These are phyloP conservation scores for Columba janthina DNA, from an alignment of 2,113 vertebrate species.

Conservation along the genomic window DNA sequence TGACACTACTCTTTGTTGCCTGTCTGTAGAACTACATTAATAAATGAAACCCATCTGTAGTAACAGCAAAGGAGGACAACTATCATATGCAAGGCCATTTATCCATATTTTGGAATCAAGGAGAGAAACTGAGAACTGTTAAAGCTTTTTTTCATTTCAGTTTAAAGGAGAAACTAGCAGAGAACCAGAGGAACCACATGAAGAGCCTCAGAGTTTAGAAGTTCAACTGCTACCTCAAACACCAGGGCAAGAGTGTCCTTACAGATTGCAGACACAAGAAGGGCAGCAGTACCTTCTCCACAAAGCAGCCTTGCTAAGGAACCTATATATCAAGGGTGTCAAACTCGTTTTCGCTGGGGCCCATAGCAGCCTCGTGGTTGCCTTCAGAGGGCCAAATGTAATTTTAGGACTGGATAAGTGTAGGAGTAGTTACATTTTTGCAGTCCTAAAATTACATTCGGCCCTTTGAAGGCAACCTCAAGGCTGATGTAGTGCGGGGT, in stretches of 20 bases:
- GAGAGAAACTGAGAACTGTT: background rate
- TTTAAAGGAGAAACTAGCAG: background rate
- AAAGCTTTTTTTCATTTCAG: background rate
- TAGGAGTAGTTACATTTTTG: no score
- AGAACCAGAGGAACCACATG: background rate
- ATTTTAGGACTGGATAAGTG: no score
- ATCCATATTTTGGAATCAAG: background rate
- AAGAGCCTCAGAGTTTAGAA: background rate
- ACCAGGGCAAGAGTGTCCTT: accelerated
- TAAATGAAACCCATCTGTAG: background rate
- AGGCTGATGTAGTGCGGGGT: no score
- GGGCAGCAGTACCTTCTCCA: background rate
- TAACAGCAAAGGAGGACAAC: background rate
- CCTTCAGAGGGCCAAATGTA: no score
- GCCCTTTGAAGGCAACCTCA: no score
- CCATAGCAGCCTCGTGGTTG: no score
- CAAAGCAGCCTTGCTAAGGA: background rate
- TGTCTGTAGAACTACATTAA: background rate
- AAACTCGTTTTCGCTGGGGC: no score
- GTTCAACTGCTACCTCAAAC: background rate
- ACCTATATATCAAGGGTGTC: background rate
- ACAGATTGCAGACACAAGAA: background rate
- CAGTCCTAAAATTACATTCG: no score
- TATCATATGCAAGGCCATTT: background rate
- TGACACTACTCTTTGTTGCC: background rate